These are phyloP conservation scores for Ophion costatus DNA, from an alignment of 2,888 invertebrate species.

Conservation along the genomic window DNA sequence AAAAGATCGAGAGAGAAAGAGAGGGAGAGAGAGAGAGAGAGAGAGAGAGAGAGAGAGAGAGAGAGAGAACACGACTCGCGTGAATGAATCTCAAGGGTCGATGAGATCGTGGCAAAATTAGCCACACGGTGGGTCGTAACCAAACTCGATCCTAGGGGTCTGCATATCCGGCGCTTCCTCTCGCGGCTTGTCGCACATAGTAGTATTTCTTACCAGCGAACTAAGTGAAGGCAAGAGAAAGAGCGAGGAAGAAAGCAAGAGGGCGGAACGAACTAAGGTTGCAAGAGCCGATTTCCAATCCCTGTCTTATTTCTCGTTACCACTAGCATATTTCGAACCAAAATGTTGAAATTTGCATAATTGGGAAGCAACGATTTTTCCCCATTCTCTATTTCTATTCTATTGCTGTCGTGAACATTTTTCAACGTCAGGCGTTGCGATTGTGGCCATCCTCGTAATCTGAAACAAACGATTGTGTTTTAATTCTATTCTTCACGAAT, in stretches of 20 bases:
- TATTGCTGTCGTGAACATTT: too few relatives aligned
- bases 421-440: too few relatives aligned
- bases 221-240: slow-evolving; percentile 27
- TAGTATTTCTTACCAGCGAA: slow-evolving; percentile 42
- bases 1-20: too few relatives aligned
- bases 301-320: slow-evolving; percentile 52
- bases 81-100: slow-evolving; percentile 34
- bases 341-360: neutral
- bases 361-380: too few relatives aligned
- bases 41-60: too few relatives aligned
- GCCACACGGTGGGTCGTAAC: slow-evolving; percentile 24
- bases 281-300: slow-evolving; percentile 30
- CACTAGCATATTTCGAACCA: slow-evolving; percentile 38
- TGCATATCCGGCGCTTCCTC: neutral
- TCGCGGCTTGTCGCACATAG: neutral
- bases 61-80: neutral
- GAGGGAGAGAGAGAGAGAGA: too few relatives aligned
- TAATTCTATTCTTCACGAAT: too few relatives aligned
- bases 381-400: too few relatives aligned
- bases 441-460: too few relatives aligned
- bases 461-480: too few relatives aligned
- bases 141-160: slow-evolving; percentile 7
- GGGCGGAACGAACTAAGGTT: slow-evolving; percentile 28
- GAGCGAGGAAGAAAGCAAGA: neutral
- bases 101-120: slow-evolving; percentile 43